Evolutionary conservation across 2,888 invertebrate genomes (phyloP), one percentile per base, ranked within the genome.

Genomic region (Ellobium chinense): DNA sequence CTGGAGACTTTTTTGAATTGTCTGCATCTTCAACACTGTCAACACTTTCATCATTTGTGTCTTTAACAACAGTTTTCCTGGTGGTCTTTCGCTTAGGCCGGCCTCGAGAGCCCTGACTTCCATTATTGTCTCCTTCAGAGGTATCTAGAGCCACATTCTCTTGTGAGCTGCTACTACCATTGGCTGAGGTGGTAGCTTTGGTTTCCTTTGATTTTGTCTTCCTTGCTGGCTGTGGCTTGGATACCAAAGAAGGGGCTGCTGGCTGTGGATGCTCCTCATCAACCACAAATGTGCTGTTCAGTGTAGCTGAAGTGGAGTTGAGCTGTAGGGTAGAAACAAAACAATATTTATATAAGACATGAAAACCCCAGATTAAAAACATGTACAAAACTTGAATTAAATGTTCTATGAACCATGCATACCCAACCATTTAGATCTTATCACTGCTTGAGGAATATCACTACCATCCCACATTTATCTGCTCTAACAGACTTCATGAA

Each of bases 231-330:
- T 1, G 27, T 3, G 62, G 46, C n/a, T 29, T 29, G 1, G 27
- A 14, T n/a, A n/a, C 24, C 27, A 21, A 9, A 21, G 2, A 7
- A 1, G 36, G 36, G 18, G 72, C 54, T 18, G n/a, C 27, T 27
- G 29, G 31, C 39, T n/a, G 27, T 29, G 27, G 24, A 4, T 60
- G 69, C 1, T 34, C n/a, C 18, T 39, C 78, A 72, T 78, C 78
- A 24, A 78, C 78, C 36, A 78, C 78, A 70, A 70, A 78, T 21
- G 78, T 78, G 24, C 78, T 78, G 63, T 78, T 63, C 63, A 78
- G 31, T 14, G 78, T 63, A 21, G 70, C 39, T 1, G 27, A 14
- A 34, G 12, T 63, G 24, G 63, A 46, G 5, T 78, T 21, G 2
- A 70, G 12, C 78, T 78, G 70, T 21, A 70, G n/a, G n/a, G n/a